These are phyloP conservation scores for Geotrypetes seraphini DNA, from an alignment of 2,797 vertebrate genomes.

Conservation along the genomic window DNA sequence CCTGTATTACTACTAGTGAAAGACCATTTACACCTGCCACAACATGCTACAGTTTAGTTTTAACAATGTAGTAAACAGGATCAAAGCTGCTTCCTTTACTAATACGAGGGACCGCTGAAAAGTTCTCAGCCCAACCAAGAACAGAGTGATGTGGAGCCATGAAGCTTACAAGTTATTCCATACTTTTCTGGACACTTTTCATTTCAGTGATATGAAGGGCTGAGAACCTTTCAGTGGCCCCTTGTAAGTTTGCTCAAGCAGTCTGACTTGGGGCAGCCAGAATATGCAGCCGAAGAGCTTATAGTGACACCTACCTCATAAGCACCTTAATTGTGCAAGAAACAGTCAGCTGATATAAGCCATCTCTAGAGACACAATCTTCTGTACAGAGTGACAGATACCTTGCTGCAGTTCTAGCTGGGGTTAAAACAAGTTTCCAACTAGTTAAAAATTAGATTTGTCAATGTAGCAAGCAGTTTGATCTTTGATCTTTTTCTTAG, in stretches of 20 bases:
- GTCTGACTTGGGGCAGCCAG: slow-evolving; percentile 4
- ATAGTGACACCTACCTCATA: slow-evolving; percentile 1
- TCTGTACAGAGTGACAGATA: slow-evolving; percentile 25
- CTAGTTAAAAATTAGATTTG: slow-evolving; percentile 1
- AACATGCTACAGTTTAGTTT: too few species aligned
- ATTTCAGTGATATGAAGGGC: too few species aligned
- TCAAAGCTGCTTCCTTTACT: slow-evolving; percentile 14
- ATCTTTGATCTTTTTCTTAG: too few species aligned
- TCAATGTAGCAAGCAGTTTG: neutral
- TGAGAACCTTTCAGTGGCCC: too few species aligned
- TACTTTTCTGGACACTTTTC: too few species aligned
- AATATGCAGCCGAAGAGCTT: slow-evolving; percentile 17
- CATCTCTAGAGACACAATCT: slow-evolving; percentile 11
- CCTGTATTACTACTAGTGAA: too few species aligned
- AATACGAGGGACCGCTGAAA: too few species aligned
- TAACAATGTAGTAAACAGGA: too few species aligned
- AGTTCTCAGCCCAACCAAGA: too few species aligned
- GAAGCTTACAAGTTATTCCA: too few species aligned
- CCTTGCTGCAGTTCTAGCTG: slow-evolving; percentile 6
- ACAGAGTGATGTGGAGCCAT: too few species aligned
- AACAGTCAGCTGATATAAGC: slow-evolving; percentile 17
- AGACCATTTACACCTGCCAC: too few species aligned
- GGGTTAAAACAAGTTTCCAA: slow-evolving; percentile 16
- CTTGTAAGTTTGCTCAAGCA: slow-evolving; percentile 15
- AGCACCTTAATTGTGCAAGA: slow-evolving; percentile 25